phyloP scores from a whole-genome alignment of 2,797 vertebrate genomes.

The Chiroxiphia lanceolata region DNA sequence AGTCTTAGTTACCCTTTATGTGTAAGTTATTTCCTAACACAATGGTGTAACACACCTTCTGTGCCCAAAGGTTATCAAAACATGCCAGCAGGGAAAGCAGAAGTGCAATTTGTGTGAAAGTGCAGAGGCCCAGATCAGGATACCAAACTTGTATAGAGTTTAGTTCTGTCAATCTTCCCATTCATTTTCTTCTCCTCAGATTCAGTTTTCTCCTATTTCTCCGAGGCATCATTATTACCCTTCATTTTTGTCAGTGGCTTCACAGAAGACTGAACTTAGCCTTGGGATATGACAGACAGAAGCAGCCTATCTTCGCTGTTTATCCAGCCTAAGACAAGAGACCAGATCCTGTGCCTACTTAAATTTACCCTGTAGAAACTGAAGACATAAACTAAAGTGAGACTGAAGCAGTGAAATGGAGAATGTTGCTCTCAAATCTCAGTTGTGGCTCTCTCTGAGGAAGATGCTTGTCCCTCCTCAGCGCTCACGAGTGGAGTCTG shows the following conservation, averaged over 20 bases:
- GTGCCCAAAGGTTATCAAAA: background rate
- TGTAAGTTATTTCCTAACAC: background rate
- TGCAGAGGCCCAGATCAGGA: background rate
- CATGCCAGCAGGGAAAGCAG: rapidly evolving
- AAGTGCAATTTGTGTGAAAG: background rate
- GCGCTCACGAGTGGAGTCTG: background rate
- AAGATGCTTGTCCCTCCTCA: background rate
- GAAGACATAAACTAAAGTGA: background rate
- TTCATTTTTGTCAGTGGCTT: background rate
- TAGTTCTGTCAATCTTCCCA: background rate
- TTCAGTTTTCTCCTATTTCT: background rate
- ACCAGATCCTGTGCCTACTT: background rate
- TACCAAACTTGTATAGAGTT: background rate
- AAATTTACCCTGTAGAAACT: background rate
- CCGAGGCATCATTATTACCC: background rate
- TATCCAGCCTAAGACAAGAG: background rate
- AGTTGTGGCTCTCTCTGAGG: background rate
- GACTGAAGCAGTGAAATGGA: background rate
- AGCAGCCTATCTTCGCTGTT: background rate
- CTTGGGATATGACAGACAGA: background rate
- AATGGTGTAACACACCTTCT: no score
- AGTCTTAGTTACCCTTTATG: background rate
- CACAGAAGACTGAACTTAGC: background rate
- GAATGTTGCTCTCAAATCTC: background rate
- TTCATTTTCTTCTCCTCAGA: background rate